Evolutionary conservation across 2,888 invertebrate genomes (phyloP).

Genomic region (Villa cingulata): DNA sequence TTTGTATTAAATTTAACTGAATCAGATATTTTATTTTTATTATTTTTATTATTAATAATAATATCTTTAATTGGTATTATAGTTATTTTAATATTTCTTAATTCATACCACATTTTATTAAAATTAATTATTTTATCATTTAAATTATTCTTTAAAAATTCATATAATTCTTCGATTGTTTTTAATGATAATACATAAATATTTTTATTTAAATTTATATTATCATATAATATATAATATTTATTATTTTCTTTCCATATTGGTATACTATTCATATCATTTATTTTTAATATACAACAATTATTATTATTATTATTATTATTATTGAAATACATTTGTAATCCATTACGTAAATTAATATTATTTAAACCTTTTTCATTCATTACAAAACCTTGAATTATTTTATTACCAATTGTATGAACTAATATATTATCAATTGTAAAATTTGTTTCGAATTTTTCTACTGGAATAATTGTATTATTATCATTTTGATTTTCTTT

Average conservation of each 20-base stretch:
- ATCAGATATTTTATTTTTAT: neutral
- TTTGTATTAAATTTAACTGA: too few species aligned
- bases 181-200: neutral
- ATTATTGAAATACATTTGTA: conserved; percentile 3
- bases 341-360: conserved; percentile 6
- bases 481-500: neutral
- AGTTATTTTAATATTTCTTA: conserved; percentile 8
- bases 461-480: neutral
- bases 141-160: neutral
- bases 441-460: conserved; percentile 12
- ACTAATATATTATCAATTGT: conserved; percentile 14
- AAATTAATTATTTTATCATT: neutral
- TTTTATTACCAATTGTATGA: conserved; percentile 11
- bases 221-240: conserved; percentile 13
- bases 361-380: conserved; percentile 8
- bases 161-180: neutral
- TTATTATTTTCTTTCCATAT: conserved; percentile 15
- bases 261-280: conserved; percentile 8
- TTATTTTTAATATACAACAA: conserved; percentile 8
- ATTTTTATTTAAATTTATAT: neutral
- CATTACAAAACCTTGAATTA: conserved; percentile 13
- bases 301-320: too few species aligned
- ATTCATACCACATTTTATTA: conserved; percentile 10
- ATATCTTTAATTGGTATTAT: conserved; percentile 10
- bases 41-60: too few species aligned